These are phyloP conservation scores for Patiria pectinifera DNA, from an alignment of 53 echinoderm and acorn worm genomes.

Conservation along the genomic window DNA sequence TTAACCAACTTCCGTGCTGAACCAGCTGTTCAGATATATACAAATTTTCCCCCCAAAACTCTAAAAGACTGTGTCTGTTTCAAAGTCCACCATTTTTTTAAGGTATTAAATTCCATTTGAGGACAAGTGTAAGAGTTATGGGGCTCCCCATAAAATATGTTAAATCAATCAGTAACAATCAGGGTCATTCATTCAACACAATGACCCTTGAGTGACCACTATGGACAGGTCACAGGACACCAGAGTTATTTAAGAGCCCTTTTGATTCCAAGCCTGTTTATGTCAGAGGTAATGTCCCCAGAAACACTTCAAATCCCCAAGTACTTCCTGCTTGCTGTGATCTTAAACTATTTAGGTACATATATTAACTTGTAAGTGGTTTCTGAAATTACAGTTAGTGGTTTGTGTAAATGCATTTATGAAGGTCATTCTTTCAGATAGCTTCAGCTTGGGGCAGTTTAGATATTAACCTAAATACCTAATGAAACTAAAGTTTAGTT, in stretches of 20 bases:
- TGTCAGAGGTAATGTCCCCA: slow-evolving; percentile 31
- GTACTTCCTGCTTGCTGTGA: not conserved
- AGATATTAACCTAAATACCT: not conserved
- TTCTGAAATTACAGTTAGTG: not conserved
- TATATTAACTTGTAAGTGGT: slow-evolving; percentile 13
- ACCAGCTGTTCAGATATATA: too few species aligned
- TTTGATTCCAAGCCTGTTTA: slow-evolving; percentile 18
- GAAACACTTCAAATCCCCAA: slow-evolving; percentile 33
- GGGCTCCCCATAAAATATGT: slow-evolving; percentile 3
- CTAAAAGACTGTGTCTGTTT: not conserved
- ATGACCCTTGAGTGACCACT: slow-evolving; percentile 29
- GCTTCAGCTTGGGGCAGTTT: not conserved
- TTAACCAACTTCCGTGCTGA: too few species aligned
- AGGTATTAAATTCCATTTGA: not conserved
- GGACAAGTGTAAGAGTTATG: not conserved
- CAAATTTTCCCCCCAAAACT: not conserved
- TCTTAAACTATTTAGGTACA: not conserved
- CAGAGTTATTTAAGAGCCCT: slow-evolving; percentile 20
- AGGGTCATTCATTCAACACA: slow-evolving; percentile 24
- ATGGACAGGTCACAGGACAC: slow-evolving; percentile 14
- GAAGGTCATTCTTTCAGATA: slow-evolving; percentile 1
- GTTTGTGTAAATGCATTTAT: not conserved
- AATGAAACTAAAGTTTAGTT: not conserved
- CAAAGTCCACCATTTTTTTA: not conserved
- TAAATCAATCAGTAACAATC: not conserved